Evolutionary conservation across 2,113 vertebrate species (phyloP), one percentile per base, ranked within the genome.

Genomic region (Xyliphius kryptos): DNA sequence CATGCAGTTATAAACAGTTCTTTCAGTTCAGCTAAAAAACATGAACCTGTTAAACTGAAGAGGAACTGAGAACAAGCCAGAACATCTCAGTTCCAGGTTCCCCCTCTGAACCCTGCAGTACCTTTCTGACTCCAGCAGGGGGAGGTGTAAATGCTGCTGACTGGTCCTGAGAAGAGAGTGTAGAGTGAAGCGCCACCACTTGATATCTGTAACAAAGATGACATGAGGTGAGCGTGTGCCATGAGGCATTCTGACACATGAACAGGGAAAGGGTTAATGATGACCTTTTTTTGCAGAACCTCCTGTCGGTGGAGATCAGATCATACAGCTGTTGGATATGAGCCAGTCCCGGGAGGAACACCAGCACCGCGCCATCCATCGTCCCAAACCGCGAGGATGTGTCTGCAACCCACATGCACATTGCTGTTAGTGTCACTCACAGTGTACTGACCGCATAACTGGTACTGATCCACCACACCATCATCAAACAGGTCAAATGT

Each of bases 311-410:
- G 65, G 85, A 87, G 21, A 98, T 80, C 41, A 97, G 85, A 72
- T 98, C 95, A 44, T 88, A 87, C 1, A 97, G 79, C 76, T 97
- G 94, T 48, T 98, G 94, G 72, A 99, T 99, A 74, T 99, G 92
- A 67, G 96, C 93, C 68, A 99, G 86, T 38, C 94, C 96, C 0
- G 96, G 96, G 58, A 99, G 82, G 71, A 99, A 99, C 52, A 99
- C 86, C 40, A 99, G 76, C 37, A 94, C 85, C 6, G 96, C 94
- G 54, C 96, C 96, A 36, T 92, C 89, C 62, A 92, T 8, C 32
- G 74, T 84, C 46, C 82, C 87, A 80, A 94, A 98, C n/a, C 92
- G 94, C 0, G 91, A 86, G 41, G 89, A 89, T 82, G 75, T 89
- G 26, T 95, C 96, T 99, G 79, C 40, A 32, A 12, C 10, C 15